Evolutionary conservation across 1,140 invertebrate species (phyloP), one percentile per base, ranked within the genome.

Genomic region (Bradysia coprophila): DNA sequence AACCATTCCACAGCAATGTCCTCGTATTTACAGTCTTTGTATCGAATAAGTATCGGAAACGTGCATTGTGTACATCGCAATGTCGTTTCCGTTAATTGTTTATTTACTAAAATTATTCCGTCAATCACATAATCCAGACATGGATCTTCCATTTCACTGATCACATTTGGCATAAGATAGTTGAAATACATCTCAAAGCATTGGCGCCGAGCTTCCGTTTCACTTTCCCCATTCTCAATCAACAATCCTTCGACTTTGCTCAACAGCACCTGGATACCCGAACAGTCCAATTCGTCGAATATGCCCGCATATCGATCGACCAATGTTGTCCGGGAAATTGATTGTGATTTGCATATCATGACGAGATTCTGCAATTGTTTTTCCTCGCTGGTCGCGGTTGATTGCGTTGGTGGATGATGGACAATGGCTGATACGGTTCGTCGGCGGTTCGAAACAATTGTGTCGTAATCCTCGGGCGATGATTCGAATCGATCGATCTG

Each of bases 131-230:
- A 56, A 20, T 59, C 57, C 8, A 52, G 41, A 5, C 54, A 54
- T 20, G 38, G 44, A 41, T 60, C 56, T 21, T 60, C 57, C 45
- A 60, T 51, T 40, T 60, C 57, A 53, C 56, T 59, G 18, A 60
- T 58, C 0, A 60, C 47, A 38, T 60, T 57, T 1, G 55, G 51
- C 44, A 59, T 57, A 21, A 60, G 41, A 51, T 60, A 60, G 40
- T 60, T 51, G 11, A 60, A 60, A 39, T 60, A 60, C 57, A 60
- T 58, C 19, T 60, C 57, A 15, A 52, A 57, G 40, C 57, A 60
- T 24, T 57, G 50, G 21, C 50, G 48, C 18, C 51, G 46, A 5
- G 56, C 50, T 28, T 58, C 49, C 13, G 51, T 47, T 32, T 31
- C 22, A n/a, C 40, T 48, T 21, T 60, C 57, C 2, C 57, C 57